Percentiles rank a stretch among this genome's conserved stretches.
Conservation (phyloP, 2,888 invertebrate species). For the Tinea semifulvella region DNA sequence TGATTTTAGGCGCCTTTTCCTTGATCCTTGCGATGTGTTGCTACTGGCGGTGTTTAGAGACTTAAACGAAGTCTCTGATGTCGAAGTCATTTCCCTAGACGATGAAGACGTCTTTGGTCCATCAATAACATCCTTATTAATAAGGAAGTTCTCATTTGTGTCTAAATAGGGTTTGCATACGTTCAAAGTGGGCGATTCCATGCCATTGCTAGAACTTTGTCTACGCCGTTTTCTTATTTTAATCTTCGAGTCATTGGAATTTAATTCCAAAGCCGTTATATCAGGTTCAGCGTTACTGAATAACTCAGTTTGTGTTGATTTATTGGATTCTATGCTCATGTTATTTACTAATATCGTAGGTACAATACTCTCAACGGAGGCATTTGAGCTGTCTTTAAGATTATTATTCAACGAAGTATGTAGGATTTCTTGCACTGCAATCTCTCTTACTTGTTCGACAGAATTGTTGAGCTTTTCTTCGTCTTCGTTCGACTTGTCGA, state of each 20-base stretch:
- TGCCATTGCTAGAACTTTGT: constrained; percentile 35
- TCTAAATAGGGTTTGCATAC: too few species aligned
- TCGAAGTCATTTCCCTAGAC: constrained; percentile 35
- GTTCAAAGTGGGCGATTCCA: too few species aligned
- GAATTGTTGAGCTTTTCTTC: constrained; percentile 25
- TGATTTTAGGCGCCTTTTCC: constrained; percentile 45
- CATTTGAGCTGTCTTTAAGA: constrained; percentile 33
- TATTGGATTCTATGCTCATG: constrained; percentile 1
- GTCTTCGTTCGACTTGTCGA: constrained; percentile 1
- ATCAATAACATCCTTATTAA: too few species aligned
- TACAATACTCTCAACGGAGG: constrained; percentile 17
- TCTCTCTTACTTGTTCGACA: constrained; percentile 47
- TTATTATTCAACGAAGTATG: constrained; percentile 46
- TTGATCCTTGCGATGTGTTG: constrained; percentile 43
- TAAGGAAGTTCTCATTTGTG: too few species aligned
- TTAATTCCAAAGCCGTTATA: background rate
- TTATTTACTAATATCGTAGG: background rate
- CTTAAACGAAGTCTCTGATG: constrained; percentile 50
- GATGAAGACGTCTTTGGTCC: constrained; percentile 21
- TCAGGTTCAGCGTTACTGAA: constrained; percentile 2
- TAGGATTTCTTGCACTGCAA: constrained; percentile 24
- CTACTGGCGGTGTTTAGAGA: constrained; percentile 34
- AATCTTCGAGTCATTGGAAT: background rate
- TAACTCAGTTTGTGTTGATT: constrained; percentile 7
- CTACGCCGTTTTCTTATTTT: constrained; percentile 36